A percentile compares a stretch with the other conserved stretches of the same genome.
These are phyloP conservation scores for Triplophysa dalaica DNA, from an alignment of 2,113 vertebrate species.

Conservation along the genomic window DNA sequence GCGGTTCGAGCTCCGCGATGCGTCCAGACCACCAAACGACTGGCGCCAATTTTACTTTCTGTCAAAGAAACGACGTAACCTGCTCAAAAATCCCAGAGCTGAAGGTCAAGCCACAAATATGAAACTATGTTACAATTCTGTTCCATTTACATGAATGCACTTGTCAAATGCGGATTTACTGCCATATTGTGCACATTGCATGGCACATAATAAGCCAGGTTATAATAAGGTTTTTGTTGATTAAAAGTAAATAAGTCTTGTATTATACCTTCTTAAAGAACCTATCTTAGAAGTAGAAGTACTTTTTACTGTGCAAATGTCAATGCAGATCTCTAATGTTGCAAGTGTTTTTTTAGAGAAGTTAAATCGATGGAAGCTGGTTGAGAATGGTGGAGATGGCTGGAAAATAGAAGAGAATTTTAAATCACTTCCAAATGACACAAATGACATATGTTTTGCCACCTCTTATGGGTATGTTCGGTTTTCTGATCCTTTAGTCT, in stretches of 20 bases:
- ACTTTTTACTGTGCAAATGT: too few relatives aligned
- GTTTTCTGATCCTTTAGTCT: neutral
- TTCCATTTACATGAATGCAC: too few relatives aligned
- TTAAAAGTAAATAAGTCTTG: too few relatives aligned
- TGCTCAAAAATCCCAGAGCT: slow-evolving; percentile 71
- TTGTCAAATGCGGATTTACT: too few relatives aligned
- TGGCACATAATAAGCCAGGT: too few relatives aligned
- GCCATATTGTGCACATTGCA: too few relatives aligned
- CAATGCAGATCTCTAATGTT: neutral
- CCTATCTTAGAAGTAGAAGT: too few relatives aligned
- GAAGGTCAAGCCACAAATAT: slow-evolving; percentile 58
- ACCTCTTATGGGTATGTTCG: slow-evolving; percentile 69
- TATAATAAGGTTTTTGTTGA: too few relatives aligned
- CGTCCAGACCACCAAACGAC: slow-evolving; percentile 52
- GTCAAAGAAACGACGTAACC: slow-evolving; percentile 66
- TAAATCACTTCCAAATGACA: slow-evolving; percentile 57
- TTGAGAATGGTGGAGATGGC: slow-evolving; percentile 63
- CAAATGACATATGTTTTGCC: slow-evolving; percentile 66
- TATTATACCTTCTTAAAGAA: too few relatives aligned
- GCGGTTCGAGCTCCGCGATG: slow-evolving; percentile 37
- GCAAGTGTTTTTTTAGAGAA: slow-evolving; percentile 51
- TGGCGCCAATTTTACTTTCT: slow-evolving; percentile 72
- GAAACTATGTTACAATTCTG: neutral
- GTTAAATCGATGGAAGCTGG: slow-evolving; percentile 60
- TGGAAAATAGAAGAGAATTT: slow-evolving; percentile 59